Percentiles rank a stretch among this genome's conserved stretches.
Conservation (phyloP, 2,888 invertebrate genomes). For the Pasiphila rectangulata region DNA sequence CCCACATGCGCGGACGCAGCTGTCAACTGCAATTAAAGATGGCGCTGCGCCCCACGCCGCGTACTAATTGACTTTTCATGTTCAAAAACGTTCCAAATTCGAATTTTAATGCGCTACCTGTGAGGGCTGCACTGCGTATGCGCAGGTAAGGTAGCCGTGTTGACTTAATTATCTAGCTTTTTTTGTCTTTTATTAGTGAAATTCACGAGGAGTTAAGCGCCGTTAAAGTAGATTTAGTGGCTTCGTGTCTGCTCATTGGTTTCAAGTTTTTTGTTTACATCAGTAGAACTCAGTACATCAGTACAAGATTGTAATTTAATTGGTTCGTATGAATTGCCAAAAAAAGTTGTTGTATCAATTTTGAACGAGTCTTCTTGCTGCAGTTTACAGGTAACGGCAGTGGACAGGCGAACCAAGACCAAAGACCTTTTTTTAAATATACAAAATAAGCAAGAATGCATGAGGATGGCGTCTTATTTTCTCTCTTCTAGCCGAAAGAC, state of each 20-base stretch:
- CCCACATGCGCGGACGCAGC: slow-evolving; percentile 64
- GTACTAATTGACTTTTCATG: slow-evolving; percentile 81
- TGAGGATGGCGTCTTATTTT: too few relatives aligned
- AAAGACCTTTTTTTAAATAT: too few relatives aligned
- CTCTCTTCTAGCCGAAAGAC: too few relatives aligned
- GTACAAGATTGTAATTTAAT: too few relatives aligned
- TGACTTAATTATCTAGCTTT: slow-evolving; percentile 43
- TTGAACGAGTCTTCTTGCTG: too few relatives aligned
- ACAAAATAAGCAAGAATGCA: too few relatives aligned
- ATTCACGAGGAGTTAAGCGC: slow-evolving; percentile 27
- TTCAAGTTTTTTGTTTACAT: slow-evolving; percentile 6
- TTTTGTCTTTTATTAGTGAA: slow-evolving; percentile 33
- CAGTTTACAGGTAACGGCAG: too few relatives aligned
- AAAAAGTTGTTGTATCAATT: too few relatives aligned
- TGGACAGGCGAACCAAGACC: too few relatives aligned
- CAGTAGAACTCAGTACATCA: too few relatives aligned
- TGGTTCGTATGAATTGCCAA: neutral
- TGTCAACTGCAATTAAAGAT: slow-evolving; percentile 70
- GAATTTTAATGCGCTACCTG: slow-evolving; percentile 51
- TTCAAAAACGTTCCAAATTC: slow-evolving; percentile 45
- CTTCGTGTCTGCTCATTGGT: neutral
- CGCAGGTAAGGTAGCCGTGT: slow-evolving; percentile 36
- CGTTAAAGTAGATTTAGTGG: slow-evolving; percentile 15
- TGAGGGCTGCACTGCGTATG: slow-evolving; percentile 42
- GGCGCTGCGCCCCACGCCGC: slow-evolving; percentile 56